Evolutionary conservation across 2,888 invertebrate genomes (phyloP).

Genomic region (Anarsia innoxiella): DNA sequence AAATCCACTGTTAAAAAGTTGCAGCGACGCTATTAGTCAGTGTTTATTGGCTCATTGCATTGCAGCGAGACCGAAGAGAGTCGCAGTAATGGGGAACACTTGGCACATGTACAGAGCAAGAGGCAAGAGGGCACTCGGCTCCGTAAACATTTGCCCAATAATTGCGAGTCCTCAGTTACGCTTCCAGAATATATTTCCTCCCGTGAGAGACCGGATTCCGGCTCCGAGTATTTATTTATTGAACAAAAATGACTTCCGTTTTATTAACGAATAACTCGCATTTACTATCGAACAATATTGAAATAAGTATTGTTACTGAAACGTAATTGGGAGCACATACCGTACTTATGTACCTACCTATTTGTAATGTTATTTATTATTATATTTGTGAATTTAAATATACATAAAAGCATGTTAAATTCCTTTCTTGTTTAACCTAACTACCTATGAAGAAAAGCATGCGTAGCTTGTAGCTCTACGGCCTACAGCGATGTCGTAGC

Average conservation of each 20-base stretch:
- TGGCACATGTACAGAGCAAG: constrained; percentile 48
- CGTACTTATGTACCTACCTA: too few relatives aligned
- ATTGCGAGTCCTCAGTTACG: constrained; percentile 64
- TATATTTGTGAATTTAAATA: too few relatives aligned
- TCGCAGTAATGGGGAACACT: constrained; percentile 53
- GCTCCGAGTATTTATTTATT: constrained; percentile 63
- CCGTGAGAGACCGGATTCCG: constrained; percentile 46
- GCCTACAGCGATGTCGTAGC: too few relatives aligned
- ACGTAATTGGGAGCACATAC: too few relatives aligned
- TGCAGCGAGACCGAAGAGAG: constrained; percentile 26
- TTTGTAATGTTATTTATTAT: too few relatives aligned
- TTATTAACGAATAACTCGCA: constrained; percentile 53
- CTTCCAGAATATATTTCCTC: constrained; percentile 12
- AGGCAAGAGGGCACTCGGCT: constrained; percentile 54
- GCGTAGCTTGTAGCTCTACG: too few relatives aligned
- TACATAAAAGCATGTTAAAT: too few relatives aligned
- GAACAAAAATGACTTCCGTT: constrained; percentile 57
- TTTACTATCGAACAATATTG: too few relatives aligned
- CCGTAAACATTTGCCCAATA: constrained; percentile 69
- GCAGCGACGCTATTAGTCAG: constrained; percentile 24
- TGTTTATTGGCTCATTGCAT: constrained; percentile 49
- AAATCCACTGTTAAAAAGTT: constrained; percentile 1
- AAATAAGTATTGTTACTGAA: too few relatives aligned
- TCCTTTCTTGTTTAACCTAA: too few relatives aligned
- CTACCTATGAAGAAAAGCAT: too few relatives aligned